Percentiles rank a stretch among this genome's conserved stretches.
Conservation (phyloP, 2,797 vertebrate genomes). For the Acestrorhynchus altus region DNA sequence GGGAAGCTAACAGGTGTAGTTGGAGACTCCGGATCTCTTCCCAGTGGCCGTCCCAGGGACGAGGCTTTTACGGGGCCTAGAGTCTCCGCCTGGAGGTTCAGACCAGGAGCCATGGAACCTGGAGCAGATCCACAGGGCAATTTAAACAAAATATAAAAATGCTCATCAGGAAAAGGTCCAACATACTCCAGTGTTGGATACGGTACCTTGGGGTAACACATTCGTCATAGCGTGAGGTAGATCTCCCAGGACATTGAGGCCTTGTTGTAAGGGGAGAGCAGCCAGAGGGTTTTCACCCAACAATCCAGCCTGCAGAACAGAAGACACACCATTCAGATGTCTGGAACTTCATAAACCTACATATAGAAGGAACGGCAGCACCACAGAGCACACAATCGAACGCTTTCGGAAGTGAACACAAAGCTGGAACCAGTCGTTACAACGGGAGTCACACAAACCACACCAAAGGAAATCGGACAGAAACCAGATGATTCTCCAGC, state of each 20-base stretch:
- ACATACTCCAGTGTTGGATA: not conserved
- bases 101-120: slow-evolving; percentile 67
- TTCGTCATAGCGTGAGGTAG: slow-evolving; percentile 80
- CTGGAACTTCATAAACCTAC: not conserved
- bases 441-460: no score
- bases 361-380: not conserved
- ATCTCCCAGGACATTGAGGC: slow-evolving; percentile 84
- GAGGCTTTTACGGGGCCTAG: slow-evolving; percentile 78
- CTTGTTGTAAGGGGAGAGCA: slow-evolving; percentile 77
- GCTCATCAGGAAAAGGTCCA: not conserved
- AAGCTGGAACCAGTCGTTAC: no score
- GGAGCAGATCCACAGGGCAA: not conserved
- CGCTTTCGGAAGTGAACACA: no score
- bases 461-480: no score
- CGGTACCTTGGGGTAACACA: slow-evolving; percentile 3
- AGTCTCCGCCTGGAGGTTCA: slow-evolving; percentile 78
- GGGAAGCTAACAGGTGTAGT: slow-evolving; percentile 72
- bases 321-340: not conserved
- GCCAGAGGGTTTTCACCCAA: slow-evolving; percentile 87
- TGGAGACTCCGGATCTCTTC: slow-evolving; percentile 80
- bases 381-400: not conserved
- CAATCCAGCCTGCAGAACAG: slow-evolving; percentile 83
- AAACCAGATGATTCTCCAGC: no score
- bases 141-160: not conserved
- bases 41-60: slow-evolving; percentile 65